phyloP scores from a whole-genome alignment of 1,140 invertebrate species.

The Drosophila hydei region DNA sequence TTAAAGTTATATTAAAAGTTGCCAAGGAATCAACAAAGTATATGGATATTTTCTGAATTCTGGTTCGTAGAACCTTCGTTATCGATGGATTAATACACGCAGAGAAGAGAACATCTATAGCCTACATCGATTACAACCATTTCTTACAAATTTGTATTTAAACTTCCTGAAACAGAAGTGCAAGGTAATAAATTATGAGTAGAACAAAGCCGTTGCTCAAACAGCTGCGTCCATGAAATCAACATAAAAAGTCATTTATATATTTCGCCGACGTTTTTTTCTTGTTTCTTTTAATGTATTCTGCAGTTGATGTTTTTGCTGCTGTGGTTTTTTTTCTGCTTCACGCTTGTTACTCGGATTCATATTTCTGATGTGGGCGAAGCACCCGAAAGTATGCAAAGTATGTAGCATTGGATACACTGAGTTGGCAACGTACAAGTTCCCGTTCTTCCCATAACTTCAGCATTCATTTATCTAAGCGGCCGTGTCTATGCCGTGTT shows the following conservation, averaged over 20 bases:
- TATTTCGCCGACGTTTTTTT: slow-evolving; percentile 44
- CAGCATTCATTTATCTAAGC: slow-evolving; percentile 76
- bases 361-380: slow-evolving; percentile 39
- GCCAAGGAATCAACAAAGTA: too few species aligned
- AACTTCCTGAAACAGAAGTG: slow-evolving; percentile 75
- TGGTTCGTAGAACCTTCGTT: too few species aligned
- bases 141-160: slow-evolving; percentile 74
- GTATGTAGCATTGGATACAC: slow-evolving; percentile 49
- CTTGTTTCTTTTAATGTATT: slow-evolving; percentile 37
- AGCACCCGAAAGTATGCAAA: slow-evolving; percentile 67
- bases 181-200: slow-evolving; percentile 72
- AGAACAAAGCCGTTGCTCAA: slow-evolving; percentile 33
- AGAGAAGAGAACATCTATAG: neutral
- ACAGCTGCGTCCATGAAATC: slow-evolving; percentile 78
- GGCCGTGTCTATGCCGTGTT: slow-evolving; percentile 64
- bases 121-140: neutral
- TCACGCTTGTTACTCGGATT: slow-evolving; percentile 62
- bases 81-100: neutral
- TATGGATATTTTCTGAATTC: too few species aligned
- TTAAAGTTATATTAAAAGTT: too few species aligned
- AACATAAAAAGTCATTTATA: slow-evolving; percentile 81
- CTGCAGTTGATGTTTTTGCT: slow-evolving; percentile 30
- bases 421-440: slow-evolving; percentile 13
- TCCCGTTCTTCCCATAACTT: slow-evolving; percentile 42
- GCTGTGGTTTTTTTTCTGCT: slow-evolving; percentile 43